Conservation (phyloP, 2,888 invertebrate species). For the Eutolmus rufibarbis region DNA sequence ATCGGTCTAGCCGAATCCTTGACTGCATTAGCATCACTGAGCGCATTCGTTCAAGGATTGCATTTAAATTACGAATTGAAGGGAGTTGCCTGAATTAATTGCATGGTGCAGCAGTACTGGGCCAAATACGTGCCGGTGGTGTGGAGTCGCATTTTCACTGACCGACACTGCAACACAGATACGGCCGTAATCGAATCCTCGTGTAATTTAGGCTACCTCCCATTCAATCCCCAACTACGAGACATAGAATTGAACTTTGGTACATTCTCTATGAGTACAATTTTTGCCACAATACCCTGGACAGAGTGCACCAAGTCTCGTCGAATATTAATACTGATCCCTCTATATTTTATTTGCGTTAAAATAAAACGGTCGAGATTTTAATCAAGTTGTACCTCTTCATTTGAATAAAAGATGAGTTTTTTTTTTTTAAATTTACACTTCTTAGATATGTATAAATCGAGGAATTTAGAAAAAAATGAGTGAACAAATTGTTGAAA, state of each 20-base stretch:
- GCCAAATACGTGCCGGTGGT: slow-evolving; percentile 1
- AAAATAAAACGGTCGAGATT: too few relatives aligned
- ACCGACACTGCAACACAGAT: not conserved
- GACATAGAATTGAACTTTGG: not conserved
- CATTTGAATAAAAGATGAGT: too few relatives aligned
- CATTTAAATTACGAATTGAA: slow-evolving; percentile 29
- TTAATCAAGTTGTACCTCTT: too few relatives aligned
- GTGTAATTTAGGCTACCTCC: not conserved
- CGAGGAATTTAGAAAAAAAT: too few relatives aligned
- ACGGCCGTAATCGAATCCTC: not conserved
- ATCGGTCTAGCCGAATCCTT: not conserved
- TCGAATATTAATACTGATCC: not conserved
- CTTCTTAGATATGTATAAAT: too few relatives aligned
- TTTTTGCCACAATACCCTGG: not conserved
- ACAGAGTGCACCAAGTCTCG: not conserved
- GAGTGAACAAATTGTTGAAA: too few relatives aligned
- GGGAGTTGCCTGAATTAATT: slow-evolving; percentile 23
- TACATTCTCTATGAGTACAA: not conserved
- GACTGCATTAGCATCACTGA: slow-evolving; percentile 26
- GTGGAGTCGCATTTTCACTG: not conserved
- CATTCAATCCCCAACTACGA: not conserved
- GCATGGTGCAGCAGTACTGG: not conserved
- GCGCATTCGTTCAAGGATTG: slow-evolving; percentile 15
- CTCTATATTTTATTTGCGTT: not conserved
- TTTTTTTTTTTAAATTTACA: too few relatives aligned